Conservation (phyloP, 2,797 vertebrate species). For the Atherinosoma microstoma region DNA sequence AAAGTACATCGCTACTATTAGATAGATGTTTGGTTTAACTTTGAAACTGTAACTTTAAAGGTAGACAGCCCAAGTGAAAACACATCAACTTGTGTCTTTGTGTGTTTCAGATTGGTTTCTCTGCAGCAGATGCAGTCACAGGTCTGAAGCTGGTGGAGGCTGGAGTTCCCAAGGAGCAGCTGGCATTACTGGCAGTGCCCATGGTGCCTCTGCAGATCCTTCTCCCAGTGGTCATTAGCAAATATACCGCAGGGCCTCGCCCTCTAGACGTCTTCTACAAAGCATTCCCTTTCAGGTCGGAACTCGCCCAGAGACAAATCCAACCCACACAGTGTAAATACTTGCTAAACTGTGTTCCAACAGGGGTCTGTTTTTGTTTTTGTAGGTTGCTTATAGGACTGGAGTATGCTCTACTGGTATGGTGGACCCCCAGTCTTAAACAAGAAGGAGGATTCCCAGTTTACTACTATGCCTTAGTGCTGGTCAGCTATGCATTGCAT, state of each 20-base stretch:
- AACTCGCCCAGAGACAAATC: background rate
- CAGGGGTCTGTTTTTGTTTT: constrained; percentile 15
- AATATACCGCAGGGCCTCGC: constrained; percentile 95
- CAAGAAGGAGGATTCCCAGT: constrained; percentile 91
- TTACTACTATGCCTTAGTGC: constrained; percentile 89
- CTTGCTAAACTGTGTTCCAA: constrained; percentile 2
- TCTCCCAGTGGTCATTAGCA: constrained; percentile 94
- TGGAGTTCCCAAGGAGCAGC: constrained; percentile 95
- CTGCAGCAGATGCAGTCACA: constrained; percentile 95
- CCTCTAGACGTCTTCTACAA: constrained; percentile 95
- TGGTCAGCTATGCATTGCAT: constrained; percentile 94
- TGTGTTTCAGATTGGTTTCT: constrained; percentile 92
- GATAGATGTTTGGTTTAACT: background rate
- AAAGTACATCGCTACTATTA: constrained; percentile 82
- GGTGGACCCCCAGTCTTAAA: constrained; percentile 94
- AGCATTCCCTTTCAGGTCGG: constrained; percentile 96
- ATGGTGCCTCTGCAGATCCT: constrained; percentile 98
- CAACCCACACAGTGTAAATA: background rate
- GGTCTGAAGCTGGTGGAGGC: constrained; percentile 96
- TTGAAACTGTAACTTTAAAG: background rate
- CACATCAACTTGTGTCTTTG: background rate
- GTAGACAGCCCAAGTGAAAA: background rate
- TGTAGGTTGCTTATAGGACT: constrained; percentile 92
- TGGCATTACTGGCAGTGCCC: constrained; percentile 95
- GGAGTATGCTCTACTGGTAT: constrained; percentile 92